These are phyloP conservation scores for Lagocephalus sceleratus DNA, from an alignment of 2,797 vertebrate species.

Conservation along the genomic window DNA sequence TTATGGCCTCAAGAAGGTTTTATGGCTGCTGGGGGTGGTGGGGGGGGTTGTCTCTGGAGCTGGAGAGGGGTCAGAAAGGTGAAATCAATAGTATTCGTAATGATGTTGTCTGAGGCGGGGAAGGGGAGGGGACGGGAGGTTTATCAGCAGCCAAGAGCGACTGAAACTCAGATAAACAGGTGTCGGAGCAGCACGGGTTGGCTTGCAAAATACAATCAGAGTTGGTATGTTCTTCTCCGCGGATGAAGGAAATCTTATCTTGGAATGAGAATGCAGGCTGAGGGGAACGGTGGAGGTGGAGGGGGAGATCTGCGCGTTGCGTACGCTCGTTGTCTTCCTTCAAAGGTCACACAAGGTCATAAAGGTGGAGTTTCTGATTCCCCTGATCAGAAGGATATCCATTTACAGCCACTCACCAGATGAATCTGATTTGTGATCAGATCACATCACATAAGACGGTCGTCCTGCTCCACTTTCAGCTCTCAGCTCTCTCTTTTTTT, in stretches of 20 bases:
- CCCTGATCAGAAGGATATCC: no score
- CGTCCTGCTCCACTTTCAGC: background rate
- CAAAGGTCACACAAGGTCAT: conserved; percentile 20
- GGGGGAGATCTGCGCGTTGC: no score
- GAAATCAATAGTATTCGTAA: conserved; percentile 72
- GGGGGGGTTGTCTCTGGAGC: conserved; percentile 17
- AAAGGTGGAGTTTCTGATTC: conserved; percentile 16
- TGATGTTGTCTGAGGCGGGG: conserved; percentile 65
- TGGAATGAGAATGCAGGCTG: background rate
- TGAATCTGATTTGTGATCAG: no score
- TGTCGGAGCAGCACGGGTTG: background rate
- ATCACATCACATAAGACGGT: background rate
- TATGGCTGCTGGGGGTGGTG: conserved; percentile 52
- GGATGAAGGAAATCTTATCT: conserved; percentile 1
- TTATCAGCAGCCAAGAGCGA: conserved; percentile 14
- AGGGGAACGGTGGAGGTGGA: no score
- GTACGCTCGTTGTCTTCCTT: conserved; percentile 22
- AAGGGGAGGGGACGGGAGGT: conserved; percentile 14
- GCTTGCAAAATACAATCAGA: conserved; percentile 5
- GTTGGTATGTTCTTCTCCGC: background rate
- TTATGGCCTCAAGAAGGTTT: conserved; percentile 54
- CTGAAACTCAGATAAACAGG: no score
- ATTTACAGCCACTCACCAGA: no score
- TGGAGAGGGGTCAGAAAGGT: conserved; percentile 55
- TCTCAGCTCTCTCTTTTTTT: conserved; percentile 6